Conservation (phyloP, 1,140 invertebrate genomes). For the Geopemphigus sp. region DNA sequence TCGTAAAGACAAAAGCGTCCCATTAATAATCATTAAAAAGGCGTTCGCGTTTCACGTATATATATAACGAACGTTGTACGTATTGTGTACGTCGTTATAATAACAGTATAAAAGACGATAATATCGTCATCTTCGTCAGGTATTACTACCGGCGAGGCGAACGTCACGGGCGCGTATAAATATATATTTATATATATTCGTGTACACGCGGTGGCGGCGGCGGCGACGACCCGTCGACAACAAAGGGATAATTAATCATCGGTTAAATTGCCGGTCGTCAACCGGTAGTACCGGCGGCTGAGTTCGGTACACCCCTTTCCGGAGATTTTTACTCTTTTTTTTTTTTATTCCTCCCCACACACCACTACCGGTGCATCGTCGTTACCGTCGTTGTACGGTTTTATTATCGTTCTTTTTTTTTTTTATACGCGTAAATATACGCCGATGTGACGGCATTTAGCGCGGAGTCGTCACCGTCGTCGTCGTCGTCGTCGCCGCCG, state of each 20-base stretch:
- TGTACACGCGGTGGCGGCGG: neutral
- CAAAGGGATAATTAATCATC: slow-evolving; percentile 48
- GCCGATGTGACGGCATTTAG: no score
- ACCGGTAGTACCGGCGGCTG: no score
- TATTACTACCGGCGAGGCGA: neutral
- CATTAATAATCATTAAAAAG: slow-evolving; percentile 50
- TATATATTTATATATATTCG: no score
- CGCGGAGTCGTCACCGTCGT: no score
- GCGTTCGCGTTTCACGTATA: neutral
- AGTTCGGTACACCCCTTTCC: no score
- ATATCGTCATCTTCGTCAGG: slow-evolving; percentile 39
- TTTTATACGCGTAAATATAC: no score
- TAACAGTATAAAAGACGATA: slow-evolving; percentile 26
- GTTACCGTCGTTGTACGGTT: no score
- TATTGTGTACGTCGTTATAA: slow-evolving; percentile 13
- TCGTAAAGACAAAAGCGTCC: slow-evolving; percentile 39
- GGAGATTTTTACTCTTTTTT: no score
- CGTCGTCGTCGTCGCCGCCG: no score
- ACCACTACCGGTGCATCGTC: no score
- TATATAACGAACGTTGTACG: neutral
- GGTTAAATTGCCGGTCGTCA: slow-evolving; percentile 45
- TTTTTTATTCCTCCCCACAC: no score
- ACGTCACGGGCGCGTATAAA: neutral
- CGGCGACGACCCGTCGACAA: slow-evolving; percentile 24
- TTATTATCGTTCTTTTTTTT: no score